Evolutionary conservation across 1,140 invertebrate species (phyloP).

Genomic region (Nautilus pompilius): DNA sequence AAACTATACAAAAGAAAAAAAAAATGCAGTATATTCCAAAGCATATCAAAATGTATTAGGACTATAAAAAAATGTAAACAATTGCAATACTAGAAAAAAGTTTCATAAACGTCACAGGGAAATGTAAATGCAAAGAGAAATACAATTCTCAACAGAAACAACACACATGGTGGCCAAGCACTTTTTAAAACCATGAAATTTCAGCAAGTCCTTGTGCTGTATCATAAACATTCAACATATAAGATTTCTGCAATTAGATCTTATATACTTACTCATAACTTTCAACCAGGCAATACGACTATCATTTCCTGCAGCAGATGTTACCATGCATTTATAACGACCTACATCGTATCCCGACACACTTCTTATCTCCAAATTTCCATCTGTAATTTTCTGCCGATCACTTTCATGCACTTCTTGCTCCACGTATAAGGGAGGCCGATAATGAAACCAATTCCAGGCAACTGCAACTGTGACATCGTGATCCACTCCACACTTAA

Average conservation of each 20-base stretch:
- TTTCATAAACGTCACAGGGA: background rate
- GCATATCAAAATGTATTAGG: background rate
- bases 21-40: background rate
- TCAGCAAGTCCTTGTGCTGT: background rate
- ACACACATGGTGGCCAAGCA: background rate
- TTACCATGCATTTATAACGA: slow-evolving; percentile 64
- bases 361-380: slow-evolving; percentile 56
- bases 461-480: slow-evolving; percentile 86
- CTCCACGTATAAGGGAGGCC: slow-evolving; percentile 3
- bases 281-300: slow-evolving; percentile 68
- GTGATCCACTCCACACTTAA: slow-evolving; percentile 91
- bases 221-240: background rate
- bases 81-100: background rate
- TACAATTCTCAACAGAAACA: background rate
- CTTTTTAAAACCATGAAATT: background rate
- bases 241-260: background rate
- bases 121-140: background rate
- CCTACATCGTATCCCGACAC: slow-evolving; percentile 59
- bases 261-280: slow-evolving; percentile 43
- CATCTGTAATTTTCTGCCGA: slow-evolving; percentile 44
- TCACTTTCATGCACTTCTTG: slow-evolving; percentile 10
- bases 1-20: background rate
- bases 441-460: slow-evolving; percentile 74
- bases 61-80: background rate
- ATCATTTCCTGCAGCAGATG: slow-evolving; percentile 87